Base-by-base conservation (phyloP, 2,797 vertebrate genomes). In the Argya squamiceps region DNA sequence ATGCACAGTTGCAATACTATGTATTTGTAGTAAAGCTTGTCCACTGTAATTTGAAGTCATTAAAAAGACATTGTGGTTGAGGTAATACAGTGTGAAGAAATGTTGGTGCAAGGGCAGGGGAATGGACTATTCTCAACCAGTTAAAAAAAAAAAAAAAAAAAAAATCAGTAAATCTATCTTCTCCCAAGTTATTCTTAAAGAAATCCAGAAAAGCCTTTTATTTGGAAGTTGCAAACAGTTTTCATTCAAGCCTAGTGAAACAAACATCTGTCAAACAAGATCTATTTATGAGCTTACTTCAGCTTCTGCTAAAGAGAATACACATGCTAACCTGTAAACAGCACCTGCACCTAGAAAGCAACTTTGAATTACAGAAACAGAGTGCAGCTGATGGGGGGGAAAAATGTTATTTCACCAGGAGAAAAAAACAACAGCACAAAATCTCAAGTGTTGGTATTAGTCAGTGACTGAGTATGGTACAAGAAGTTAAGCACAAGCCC, bases 311-410 rank as follows among this genome's bases (percentile, higher is more conserved):
- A 4, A 76, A 82, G 21, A 92, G 41, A 21, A n/a, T 13, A 56
- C 10, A 59, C 19, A 30, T 11, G 36, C 26, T 58, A 8, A 69
- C 59, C 37, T 53, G 21, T 67, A 41, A 52, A 60, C 71, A 83
- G 16, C 22, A 87, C 34, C 22, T 60, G 37, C 53, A 68, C 21
- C 64, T 43, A 67, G 36, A 82, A 84, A 55, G 34, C 32, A 76
- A 68, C 26, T 70, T 2, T 16, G 41, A 80, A 83, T 37, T 88
- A 44, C 41, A 83, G 63, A 86, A 76, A 67, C 10, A n/a, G 47
- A 34, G 12, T 2, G 23, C 50, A 76, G 27, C 21, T 32, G 13
- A 49, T 22, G 4, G 11, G 17, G 6, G 6, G 2, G 1, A 5
- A 6, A 65, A 65, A 29, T 14, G 18, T 39, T 56, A 64, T 37